Evolutionary conservation across 2,113 vertebrate species (phyloP).

Genomic region (Rallus limicola): DNA sequence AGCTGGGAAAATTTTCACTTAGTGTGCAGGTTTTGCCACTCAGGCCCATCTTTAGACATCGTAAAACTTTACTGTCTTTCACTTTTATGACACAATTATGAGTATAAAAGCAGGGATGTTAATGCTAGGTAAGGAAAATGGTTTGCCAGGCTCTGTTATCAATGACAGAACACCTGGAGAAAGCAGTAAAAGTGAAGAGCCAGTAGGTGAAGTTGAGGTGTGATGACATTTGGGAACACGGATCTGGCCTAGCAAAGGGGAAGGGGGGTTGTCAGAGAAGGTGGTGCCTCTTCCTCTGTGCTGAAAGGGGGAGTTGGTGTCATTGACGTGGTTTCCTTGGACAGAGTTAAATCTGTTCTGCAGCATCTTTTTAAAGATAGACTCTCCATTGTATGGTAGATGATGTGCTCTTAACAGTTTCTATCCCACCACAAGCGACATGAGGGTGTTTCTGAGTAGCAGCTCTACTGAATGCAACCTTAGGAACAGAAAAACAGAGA

Average conservation of each 20-base stretch:
- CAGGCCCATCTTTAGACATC: background rate
- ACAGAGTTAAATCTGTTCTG: background rate
- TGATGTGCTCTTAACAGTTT: background rate
- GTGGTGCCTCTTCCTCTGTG: background rate
- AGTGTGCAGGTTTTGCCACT: background rate
- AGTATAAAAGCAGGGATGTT: background rate
- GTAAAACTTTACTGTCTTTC: background rate
- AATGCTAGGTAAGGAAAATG: background rate
- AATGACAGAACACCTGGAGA: background rate
- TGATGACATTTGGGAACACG: background rate
- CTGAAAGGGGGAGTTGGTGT: background rate
- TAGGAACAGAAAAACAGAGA: background rate
- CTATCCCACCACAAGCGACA: background rate
- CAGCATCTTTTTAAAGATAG: background rate
- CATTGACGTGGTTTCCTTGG: background rate
- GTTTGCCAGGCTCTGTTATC: slow-evolving; percentile 28
- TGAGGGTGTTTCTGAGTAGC: background rate
- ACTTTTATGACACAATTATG: background rate
- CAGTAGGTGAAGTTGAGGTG: background rate
- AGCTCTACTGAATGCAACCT: background rate
- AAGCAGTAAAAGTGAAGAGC: background rate
- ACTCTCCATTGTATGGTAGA: accelerated
- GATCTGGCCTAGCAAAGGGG: background rate
- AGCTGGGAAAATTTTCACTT: background rate
- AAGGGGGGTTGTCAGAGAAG: background rate